These are phyloP conservation scores for Leptocoma aspasia DNA, from an alignment of 2,113 vertebrate genomes.

Conservation along the genomic window DNA sequence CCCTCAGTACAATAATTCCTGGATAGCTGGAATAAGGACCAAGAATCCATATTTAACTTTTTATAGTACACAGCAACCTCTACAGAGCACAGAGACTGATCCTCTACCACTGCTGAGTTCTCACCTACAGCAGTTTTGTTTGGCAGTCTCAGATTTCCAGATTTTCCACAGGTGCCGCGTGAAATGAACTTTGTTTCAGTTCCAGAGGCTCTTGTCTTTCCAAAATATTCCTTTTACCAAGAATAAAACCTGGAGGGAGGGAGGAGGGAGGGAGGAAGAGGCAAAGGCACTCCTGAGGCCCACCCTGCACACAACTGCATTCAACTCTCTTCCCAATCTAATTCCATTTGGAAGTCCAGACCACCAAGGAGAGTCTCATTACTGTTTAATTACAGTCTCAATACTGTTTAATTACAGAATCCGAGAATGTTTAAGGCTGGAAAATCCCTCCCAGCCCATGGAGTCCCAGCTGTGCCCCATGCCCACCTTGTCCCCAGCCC, in stretches of 20 bases:
- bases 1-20: not conserved
- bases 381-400: not conserved
- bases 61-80: not conserved
- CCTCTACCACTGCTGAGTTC: not conserved
- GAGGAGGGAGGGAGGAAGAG: too few species aligned
- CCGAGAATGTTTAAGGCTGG: fast-evolving
- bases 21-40: not conserved
- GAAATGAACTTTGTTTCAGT: not conserved
- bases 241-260: not conserved
- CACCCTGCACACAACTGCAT: not conserved
- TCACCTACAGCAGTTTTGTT: not conserved
- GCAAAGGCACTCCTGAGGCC: not conserved
- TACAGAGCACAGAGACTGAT: not conserved
- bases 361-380: not conserved
- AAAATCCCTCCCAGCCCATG: not conserved
- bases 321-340: not conserved
- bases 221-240: not conserved
- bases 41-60: not conserved
- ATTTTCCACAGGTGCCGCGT: not conserved
- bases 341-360: not conserved
- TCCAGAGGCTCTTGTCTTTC: not conserved
- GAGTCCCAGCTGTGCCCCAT: fast-evolving
- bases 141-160: not conserved
- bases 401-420: not conserved
- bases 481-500: not conserved